Conservation (phyloP, 2,888 invertebrate species). For the Strigamia transsilvanica region DNA sequence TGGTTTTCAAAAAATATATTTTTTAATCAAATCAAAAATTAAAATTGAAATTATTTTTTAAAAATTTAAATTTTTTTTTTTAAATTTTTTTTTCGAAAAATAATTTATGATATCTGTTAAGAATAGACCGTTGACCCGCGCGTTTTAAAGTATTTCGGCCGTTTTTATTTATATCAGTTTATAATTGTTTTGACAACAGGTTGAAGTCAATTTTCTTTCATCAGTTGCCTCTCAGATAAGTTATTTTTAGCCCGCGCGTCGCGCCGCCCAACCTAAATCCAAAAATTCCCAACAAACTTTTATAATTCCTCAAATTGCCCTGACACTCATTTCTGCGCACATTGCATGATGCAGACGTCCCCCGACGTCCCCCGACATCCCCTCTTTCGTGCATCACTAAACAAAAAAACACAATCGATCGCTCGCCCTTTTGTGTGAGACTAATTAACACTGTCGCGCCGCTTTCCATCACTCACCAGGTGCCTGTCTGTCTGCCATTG, state of each 20-base stretch:
- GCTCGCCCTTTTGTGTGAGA: neutral
- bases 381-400: conserved; percentile 1
- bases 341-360: conserved; percentile 11
- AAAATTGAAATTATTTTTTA: neutral
- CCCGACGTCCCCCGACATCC: too few species aligned
- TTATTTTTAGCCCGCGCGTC: neutral
- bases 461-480: conserved; percentile 9
- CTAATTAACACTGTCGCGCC: conserved; percentile 42
- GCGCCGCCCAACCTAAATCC: neutral
- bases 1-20: neutral
- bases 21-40: neutral
- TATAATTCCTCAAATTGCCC: too few species aligned
- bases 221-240: conserved; percentile 22
- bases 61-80: neutral
- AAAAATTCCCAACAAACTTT: neutral
- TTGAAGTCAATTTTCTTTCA: conserved; percentile 12
- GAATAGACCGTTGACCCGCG: conserved; percentile 9
- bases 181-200: conserved; percentile 37
- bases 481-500: conserved; percentile 28
- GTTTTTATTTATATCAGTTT: conserved; percentile 4
- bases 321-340: neutral
- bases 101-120: neutral
- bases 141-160: neutral
- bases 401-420: neutral
- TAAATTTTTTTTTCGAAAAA: neutral